Conservation (phyloP, 2,797 vertebrate species). For the Hirundo rustica region DNA sequence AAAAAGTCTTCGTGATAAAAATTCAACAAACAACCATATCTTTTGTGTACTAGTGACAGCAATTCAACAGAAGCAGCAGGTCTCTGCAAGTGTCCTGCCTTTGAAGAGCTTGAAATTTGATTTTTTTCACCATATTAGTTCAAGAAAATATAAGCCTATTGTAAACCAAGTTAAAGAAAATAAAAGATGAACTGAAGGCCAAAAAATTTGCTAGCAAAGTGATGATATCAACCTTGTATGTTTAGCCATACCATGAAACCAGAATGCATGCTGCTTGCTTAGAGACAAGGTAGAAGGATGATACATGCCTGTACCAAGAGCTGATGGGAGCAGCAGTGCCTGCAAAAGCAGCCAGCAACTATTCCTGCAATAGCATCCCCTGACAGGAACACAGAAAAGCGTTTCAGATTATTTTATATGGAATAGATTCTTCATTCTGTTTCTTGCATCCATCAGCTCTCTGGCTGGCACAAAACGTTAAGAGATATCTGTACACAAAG, state of each 20-base stretch:
- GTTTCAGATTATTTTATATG: neutral
- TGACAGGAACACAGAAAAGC: neutral
- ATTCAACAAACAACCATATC: neutral
- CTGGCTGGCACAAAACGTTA: neutral
- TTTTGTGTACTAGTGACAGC: neutral
- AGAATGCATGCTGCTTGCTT: neutral
- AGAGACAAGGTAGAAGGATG: neutral
- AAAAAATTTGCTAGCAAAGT: neutral
- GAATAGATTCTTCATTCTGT: neutral
- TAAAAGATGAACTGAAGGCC: neutral
- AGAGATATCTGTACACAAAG: neutral
- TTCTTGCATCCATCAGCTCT: neutral
- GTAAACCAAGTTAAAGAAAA: neutral
- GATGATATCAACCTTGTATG: neutral
- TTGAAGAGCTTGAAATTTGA: neutral
- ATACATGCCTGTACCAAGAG: neutral
- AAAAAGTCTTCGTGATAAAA: neutral
- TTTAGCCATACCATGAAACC: neutral
- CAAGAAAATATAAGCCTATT: neutral
- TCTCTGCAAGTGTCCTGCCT: neutral
- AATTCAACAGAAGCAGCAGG: neutral
- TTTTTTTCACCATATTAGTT: neutral
- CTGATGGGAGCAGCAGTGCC: rapidly evolving
- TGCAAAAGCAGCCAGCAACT: neutral
- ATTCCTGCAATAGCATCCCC: neutral